Base-by-base conservation (phyloP, 2,888 invertebrate genomes). In the Ypsolopha sequella region DNA sequence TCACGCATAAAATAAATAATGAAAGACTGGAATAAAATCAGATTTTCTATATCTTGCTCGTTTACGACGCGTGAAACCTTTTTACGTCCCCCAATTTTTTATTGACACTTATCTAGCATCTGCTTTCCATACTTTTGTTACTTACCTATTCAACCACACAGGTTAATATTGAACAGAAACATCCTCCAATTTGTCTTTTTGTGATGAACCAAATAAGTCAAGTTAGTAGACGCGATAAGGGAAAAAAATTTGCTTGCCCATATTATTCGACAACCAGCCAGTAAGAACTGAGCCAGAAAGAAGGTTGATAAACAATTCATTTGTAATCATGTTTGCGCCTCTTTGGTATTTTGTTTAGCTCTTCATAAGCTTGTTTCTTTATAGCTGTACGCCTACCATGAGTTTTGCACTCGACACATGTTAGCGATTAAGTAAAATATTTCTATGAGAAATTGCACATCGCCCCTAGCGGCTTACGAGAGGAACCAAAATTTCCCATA, bases 151-250 rank as follows among this genome's bases (percentile, higher is more conserved):
- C 1, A 91, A 90, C 87, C 93, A 82, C 52, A 82, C 52, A 91
- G 63, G n/a, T 89, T 86, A 41, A 95, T 73, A 60, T 93, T 92
- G 60, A 93, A 93, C 50, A 92, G 89, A 61, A 91, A 92, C 93
- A 94, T 94, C 0, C 88, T 73, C 4, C 24, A 24, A 24, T 24
- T 24, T 24, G 24, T 24, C 4, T 3, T 24, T 24, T 24, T 24
- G 24, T 24, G 4, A 24, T 24, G 24, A 11, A 36, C 36, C 0
- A 88, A 76, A 88, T 91, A 90, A 2, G 88, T 84, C 3, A 95
- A 68, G 0, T 89, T 68, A 0, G 89, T 45, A 2, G 91, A 71
- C 1, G 82, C 76, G 13, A 65, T 54, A 6, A 77, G 46, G 52
- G 73, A 77, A 2, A 65, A 70, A 0, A 57, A 50, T 64, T 65